Base-by-base conservation (phyloP, 1,140 invertebrate genomes). In the Arion vulgaris region DNA sequence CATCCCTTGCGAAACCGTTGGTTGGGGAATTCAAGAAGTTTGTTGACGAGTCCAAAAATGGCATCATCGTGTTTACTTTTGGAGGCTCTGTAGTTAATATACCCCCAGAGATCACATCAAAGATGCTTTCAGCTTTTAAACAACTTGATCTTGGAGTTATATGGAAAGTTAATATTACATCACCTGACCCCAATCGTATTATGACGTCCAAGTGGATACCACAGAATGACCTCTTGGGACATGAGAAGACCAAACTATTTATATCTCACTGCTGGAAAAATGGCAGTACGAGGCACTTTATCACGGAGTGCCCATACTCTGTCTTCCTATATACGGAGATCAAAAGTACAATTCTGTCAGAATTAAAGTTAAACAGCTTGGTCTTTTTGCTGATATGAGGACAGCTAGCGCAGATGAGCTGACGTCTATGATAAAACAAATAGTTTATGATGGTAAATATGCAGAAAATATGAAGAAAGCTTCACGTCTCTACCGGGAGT, bases 271-370 rank as follows among this genome's bases (percentile, higher is more conserved):
- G 88, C 82, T 87, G 87, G 0, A 87, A 85, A 68, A 88, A 86
- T 75, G 84, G 86, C 74, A 84, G 15, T 88, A 86, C 81, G 89
- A 90, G 69, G 85, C 84, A 15, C 75, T 88, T 0, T 88, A 88
- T 74, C 86, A 88, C 75, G 88, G 84, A 17, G 85, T 89, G 34
- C 88, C 88, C 0, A 81, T 89, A 66, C 83, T 97, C 7, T 94
- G 94, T 17, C 94, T 96, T 86, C 96, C 96, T 13, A 90, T 96
- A 80, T 85, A 86, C 57, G 85, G 78, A 45, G 84, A 87, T 78
- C 86, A 87, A 53, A 57, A 38, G n/a, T 83, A 80, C 45, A 86
- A 86, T 66, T 83, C 84, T 0, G 66, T 83, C 23, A 68, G 83
- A 49, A 66, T 86, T 28, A n/a, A 51, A 51, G 77, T 73, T 76